These are phyloP conservation scores for Abscondita cerata DNA, from an alignment of 2,888 invertebrate genomes.

Conservation along the genomic window DNA sequence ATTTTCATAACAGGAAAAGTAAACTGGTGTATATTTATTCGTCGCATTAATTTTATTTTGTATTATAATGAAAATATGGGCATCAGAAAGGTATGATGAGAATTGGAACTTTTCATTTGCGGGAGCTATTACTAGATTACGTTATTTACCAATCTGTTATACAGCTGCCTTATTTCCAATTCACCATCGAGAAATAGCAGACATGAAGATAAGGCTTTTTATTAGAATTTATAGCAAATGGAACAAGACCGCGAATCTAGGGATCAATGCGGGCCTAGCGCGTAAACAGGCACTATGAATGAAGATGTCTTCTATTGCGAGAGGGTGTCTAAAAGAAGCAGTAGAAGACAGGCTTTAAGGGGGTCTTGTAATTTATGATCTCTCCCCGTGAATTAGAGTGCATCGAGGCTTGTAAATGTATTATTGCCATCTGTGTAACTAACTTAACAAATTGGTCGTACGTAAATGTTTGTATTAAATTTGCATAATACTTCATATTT, in stretches of 20 bases:
- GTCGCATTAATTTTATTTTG: too few relatives aligned
- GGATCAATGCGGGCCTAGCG: slow-evolving; percentile 47
- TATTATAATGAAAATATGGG: too few relatives aligned
- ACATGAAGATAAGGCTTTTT: slow-evolving; percentile 48
- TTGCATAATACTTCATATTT: slow-evolving; percentile 22
- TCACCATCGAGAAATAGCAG: slow-evolving; percentile 41
- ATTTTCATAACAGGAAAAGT: too few relatives aligned
- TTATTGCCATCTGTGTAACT: slow-evolving; percentile 51
- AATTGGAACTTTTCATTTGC: neutral
- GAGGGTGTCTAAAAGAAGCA: slow-evolving; percentile 32
- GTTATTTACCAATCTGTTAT: slow-evolving; percentile 38
- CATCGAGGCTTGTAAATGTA: slow-evolving; percentile 56
- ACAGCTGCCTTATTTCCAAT: slow-evolving; percentile 45
- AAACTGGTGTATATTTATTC: too few relatives aligned
- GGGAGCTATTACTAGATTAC: slow-evolving; percentile 10
- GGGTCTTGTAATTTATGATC: slow-evolving; percentile 52
- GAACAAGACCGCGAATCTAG: slow-evolving; percentile 47
- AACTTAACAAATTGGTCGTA: slow-evolving; percentile 52
- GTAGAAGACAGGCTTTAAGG: slow-evolving; percentile 33
- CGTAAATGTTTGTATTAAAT: slow-evolving; percentile 36
- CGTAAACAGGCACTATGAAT: slow-evolving; percentile 51
- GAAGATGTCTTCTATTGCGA: slow-evolving; percentile 47
- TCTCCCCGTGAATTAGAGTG: slow-evolving; percentile 54
- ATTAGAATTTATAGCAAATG: slow-evolving; percentile 53
- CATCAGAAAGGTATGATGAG: too few relatives aligned